phyloP scores from a whole-genome alignment of 2,797 vertebrate species.

The Yasuhikotakia modesta region DNA sequence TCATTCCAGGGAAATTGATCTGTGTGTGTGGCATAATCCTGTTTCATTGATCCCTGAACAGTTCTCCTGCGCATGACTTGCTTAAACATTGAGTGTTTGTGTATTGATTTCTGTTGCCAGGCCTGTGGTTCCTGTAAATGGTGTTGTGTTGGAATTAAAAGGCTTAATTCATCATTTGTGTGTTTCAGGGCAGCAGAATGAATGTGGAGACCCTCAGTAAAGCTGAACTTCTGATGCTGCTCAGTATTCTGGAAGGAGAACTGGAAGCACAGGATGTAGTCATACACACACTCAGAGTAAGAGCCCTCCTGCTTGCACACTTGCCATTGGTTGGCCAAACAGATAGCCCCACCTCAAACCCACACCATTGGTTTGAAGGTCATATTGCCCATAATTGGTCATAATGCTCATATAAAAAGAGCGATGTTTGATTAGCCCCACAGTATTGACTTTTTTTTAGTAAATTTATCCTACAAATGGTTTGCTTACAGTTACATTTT shows the following conservation, averaged over 20 bases:
- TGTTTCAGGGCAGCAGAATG: constrained; percentile 88
- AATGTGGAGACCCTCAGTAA: constrained; percentile 98
- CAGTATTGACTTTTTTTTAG: background rate
- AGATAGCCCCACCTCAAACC: background rate
- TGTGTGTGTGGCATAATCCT: constrained; percentile 10
- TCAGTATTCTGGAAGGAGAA: constrained; percentile 96
- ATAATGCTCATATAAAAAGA: background rate
- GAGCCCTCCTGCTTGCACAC: constrained; percentile 46
- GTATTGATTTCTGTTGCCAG: background rate
- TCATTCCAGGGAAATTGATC: constrained; percentile 34
- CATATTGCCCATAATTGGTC: background rate
- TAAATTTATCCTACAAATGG: background rate
- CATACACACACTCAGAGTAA: constrained; percentile 94
- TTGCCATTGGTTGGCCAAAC: background rate
- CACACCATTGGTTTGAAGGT: background rate
- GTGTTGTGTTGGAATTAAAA: background rate
- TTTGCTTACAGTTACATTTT: background rate
- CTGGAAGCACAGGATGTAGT: constrained; percentile 96
- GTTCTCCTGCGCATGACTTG: background rate
- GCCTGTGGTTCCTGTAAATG: background rate
- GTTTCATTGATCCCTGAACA: background rate
- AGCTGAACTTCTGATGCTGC: constrained; percentile 92
- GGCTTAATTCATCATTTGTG: background rate
- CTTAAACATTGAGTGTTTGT: constrained; percentile 3
- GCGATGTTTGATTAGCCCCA: background rate